Percentiles rank a stretch among this genome's conserved stretches.
Conservation (phyloP, 2,797 vertebrate species). For the Tachyglossus aculeatus region DNA sequence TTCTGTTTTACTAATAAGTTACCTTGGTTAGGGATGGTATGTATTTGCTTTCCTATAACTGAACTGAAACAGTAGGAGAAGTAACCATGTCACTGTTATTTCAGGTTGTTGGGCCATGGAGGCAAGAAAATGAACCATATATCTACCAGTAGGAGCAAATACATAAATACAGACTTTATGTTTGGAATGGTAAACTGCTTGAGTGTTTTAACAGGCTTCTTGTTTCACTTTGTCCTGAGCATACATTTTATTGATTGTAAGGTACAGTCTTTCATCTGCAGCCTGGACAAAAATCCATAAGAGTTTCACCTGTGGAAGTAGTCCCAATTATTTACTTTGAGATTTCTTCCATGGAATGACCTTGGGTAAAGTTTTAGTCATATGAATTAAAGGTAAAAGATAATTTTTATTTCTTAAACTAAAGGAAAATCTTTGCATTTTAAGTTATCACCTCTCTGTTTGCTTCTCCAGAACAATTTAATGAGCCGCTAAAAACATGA, state of each 20-base stretch:
- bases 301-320: background rate
- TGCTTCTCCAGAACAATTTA: constrained; percentile 13
- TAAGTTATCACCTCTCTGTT: constrained; percentile 10
- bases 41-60: too few species aligned
- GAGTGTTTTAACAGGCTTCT: too few species aligned
- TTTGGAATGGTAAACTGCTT: too few species aligned
- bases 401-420: background rate
- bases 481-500: background rate
- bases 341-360: background rate
- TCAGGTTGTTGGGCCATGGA: too few species aligned
- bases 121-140: too few species aligned
- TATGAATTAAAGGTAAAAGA: constrained; percentile 1
- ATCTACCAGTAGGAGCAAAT: too few species aligned
- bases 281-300: background rate
- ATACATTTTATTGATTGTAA: background rate
- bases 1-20: too few species aligned
- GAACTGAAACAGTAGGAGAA: too few species aligned
- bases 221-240: too few species aligned
- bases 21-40: too few species aligned
- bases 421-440: background rate
- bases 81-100: too few species aligned
- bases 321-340: background rate
- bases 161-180: too few species aligned
- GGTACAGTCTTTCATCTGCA: background rate
- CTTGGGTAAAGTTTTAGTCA: background rate